Percentiles rank a stretch among this genome's conserved stretches.
Conservation (phyloP, 2,113 vertebrate genomes). For the Nettapus auritus region DNA sequence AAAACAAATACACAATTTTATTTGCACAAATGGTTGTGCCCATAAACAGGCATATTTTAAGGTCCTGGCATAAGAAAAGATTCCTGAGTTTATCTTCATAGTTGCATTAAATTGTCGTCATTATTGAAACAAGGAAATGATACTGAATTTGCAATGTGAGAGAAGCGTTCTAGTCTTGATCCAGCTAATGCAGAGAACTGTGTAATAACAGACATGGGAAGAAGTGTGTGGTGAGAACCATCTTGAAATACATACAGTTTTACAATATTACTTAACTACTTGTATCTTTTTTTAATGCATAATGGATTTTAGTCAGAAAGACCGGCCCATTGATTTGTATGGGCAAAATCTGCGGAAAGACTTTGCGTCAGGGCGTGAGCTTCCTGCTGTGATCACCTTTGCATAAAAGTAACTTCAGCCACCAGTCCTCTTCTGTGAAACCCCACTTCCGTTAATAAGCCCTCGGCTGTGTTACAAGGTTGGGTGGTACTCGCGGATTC, state of each 20-base stretch:
- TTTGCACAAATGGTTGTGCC: not conserved
- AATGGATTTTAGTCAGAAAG: slow-evolving; percentile 1
- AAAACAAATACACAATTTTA: not conserved
- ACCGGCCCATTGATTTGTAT: not conserved
- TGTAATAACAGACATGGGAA: not conserved
- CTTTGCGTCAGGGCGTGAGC: not conserved
- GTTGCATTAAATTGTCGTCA: not conserved
- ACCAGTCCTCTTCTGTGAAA: not conserved
- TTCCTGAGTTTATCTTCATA: not conserved
- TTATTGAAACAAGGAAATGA: not conserved
- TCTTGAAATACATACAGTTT: not conserved
- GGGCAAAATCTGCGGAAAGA: not conserved
- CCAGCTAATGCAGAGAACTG: not conserved
- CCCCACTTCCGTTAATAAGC: not conserved
- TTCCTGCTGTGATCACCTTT: not conserved
- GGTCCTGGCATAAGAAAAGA: not conserved
- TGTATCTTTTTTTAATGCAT: not conserved
- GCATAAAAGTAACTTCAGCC: not conserved
- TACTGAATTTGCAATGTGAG: not conserved
- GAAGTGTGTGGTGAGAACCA: not conserved
- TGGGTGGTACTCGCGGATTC: not conserved
- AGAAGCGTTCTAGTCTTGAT: not conserved
- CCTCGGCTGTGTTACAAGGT: not conserved
- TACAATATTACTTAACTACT: not conserved
- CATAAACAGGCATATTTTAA: slow-evolving; percentile 1